phyloP scores from a whole-genome alignment of 2,888 invertebrate species.

The Zeuzera pyrina region DNA sequence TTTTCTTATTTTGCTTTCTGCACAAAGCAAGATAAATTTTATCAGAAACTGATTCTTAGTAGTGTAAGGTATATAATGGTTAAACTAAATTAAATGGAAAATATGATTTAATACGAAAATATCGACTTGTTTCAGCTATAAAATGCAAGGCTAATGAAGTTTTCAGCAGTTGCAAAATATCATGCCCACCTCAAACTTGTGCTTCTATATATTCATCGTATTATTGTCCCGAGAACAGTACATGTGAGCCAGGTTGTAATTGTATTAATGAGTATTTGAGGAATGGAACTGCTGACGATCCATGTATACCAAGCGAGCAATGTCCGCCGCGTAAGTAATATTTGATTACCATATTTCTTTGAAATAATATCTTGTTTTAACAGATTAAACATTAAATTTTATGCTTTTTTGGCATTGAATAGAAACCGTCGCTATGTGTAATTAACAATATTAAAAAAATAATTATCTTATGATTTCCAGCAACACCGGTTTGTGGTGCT shows the following conservation, averaged over 20 bases:
- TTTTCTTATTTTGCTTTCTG: no score
- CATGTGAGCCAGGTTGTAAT: constrained; percentile 10
- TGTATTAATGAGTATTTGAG: constrained; percentile 10
- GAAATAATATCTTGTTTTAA: no score
- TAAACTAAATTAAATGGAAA: no score
- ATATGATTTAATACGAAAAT: no score
- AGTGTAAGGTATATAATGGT: no score
- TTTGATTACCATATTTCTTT: neutral
- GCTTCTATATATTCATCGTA: constrained; percentile 6
- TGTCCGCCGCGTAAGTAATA: constrained; percentile 9
- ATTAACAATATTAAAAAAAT: neutral
- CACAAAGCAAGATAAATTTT: no score
- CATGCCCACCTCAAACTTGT: constrained; percentile 13
- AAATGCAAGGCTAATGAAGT: constrained; percentile 10
- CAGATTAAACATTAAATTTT: neutral
- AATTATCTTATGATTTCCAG: neutral
- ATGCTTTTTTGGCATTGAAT: neutral
- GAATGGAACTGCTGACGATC: constrained; percentile 9
- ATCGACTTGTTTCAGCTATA: constrained; percentile 2
- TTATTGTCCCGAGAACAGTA: neutral
- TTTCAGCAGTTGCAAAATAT: constrained; percentile 5
- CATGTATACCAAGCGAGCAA: constrained; percentile 10
- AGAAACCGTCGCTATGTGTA: neutral
- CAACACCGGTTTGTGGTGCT: neutral
- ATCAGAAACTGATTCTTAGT: no score